phyloP scores from a whole-genome alignment of 2,113 vertebrate species.

The Gorsachius goisagi region DNA sequence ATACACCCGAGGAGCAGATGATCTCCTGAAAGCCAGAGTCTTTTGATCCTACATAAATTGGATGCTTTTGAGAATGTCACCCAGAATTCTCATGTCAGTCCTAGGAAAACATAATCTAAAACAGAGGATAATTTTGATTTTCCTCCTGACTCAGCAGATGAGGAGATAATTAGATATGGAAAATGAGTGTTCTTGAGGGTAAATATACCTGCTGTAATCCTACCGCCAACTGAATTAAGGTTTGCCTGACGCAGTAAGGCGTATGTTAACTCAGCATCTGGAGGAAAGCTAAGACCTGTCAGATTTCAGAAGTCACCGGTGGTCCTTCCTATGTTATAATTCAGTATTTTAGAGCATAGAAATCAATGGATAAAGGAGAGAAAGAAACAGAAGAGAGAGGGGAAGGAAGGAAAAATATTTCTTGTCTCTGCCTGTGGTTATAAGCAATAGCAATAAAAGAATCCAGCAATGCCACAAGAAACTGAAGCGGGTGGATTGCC shows the following conservation, averaged over 20 bases:
- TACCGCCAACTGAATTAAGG: slow-evolving; percentile 11
- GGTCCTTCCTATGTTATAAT: neutral
- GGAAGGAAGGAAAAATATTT: neutral
- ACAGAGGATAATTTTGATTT: neutral
- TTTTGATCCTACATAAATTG: slow-evolving; percentile 37
- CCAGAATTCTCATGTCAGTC: slow-evolving; percentile 1
- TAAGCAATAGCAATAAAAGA: neutral
- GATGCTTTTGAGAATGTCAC: slow-evolving; percentile 31
- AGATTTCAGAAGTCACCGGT: slow-evolving; percentile 7
- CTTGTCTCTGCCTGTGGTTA: neutral
- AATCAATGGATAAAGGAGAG: neutral
- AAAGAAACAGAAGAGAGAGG: neutral
- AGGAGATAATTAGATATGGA: slow-evolving; percentile 15
- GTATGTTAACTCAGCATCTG: neutral
- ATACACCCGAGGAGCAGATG: neutral
- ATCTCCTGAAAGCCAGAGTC: neutral
- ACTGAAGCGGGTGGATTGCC: neutral
- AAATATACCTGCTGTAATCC: slow-evolving; percentile 23
- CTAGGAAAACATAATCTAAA: slow-evolving; percentile 29
- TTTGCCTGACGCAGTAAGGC: neutral
- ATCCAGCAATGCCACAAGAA: neutral
- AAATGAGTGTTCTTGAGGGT: slow-evolving; percentile 24
- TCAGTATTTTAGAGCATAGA: neutral
- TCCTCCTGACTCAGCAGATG: slow-evolving; percentile 13
- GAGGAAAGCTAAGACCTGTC: neutral